Percentiles rank a stretch among this genome's conserved stretches.
phyloP scores from a whole-genome alignment of 2,888 invertebrate genomes.

The Hesperia comma region DNA sequence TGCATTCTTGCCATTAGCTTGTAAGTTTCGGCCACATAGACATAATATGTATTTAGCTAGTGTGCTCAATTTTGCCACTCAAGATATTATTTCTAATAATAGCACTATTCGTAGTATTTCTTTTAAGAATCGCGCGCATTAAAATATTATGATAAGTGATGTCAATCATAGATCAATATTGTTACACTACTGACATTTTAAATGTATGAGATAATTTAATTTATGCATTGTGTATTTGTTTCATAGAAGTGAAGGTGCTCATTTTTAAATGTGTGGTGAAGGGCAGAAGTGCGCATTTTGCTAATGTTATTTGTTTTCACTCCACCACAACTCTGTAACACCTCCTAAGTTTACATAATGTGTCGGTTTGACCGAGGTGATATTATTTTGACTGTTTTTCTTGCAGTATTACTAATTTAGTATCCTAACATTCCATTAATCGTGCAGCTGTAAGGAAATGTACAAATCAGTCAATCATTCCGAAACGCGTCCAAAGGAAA shows the following conservation, averaged over 20 bases:
- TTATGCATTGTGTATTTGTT: neutral
- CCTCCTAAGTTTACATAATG: neutral
- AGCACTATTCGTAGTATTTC: conserved; percentile 2
- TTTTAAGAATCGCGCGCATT: neutral
- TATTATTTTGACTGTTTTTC: conserved; percentile 13
- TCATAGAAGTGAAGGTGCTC: neutral
- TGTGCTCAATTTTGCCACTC: conserved; percentile 53
- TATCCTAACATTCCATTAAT: conserved; percentile 16
- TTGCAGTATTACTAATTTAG: conserved; percentile 34
- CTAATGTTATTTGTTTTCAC: neutral
- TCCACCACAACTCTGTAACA: neutral
- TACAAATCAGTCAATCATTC: conserved; percentile 54
- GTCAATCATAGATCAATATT: neutral
- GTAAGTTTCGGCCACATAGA: conserved; percentile 53
- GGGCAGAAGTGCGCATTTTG: neutral
- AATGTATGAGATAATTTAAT: neutral
- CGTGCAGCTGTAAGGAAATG: conserved; percentile 48
- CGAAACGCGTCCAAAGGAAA: conserved; percentile 55
- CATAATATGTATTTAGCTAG: conserved; percentile 46
- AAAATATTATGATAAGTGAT: conserved; percentile 3
- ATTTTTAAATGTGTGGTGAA: neutral
- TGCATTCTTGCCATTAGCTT: conserved; percentile 61
- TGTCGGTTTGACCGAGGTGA: conserved; percentile 1
- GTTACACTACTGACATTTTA: neutral
- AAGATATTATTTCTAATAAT: conserved; percentile 20